A percentile compares a stretch with the other conserved stretches of the same genome.
Evolutionary conservation across 2,888 invertebrate genomes (phyloP).

Genomic region (Ecliptopera silaceata): DNA sequence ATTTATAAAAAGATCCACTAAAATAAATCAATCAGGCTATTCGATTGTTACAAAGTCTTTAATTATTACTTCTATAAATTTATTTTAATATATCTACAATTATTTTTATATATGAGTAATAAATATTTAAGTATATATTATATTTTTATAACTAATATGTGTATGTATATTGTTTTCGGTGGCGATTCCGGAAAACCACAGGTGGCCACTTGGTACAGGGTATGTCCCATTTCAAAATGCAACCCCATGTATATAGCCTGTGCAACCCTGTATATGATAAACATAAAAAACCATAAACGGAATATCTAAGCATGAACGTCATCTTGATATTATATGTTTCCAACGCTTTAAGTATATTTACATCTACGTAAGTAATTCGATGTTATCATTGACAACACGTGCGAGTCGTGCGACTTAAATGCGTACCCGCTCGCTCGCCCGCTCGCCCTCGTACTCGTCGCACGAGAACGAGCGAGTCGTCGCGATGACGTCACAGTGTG

Average conservation of each 20-base stretch:
- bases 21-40: too few species aligned
- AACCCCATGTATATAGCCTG: conserved; percentile 43
- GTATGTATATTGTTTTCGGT: conserved; percentile 81
- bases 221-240: conserved; percentile 80
- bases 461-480: too few species aligned
- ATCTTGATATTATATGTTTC: conserved; percentile 10
- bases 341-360: conserved; percentile 2
- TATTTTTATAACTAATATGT: conserved; percentile 59
- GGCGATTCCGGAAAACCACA: conserved; percentile 79
- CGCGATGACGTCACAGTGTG: too few species aligned
- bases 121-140: conserved; percentile 20
- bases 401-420: too few species aligned
- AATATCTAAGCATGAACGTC: conserved; percentile 15
- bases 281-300: conserved; percentile 11
- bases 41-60: too few species aligned
- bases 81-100: too few species aligned
- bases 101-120: not conserved
- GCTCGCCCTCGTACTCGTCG: too few species aligned
- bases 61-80: too few species aligned
- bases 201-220: conserved; percentile 97
- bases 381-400: too few species aligned
- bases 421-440: too few species aligned
- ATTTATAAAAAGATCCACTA: too few species aligned
- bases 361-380: not conserved
- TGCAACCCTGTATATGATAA: conserved; percentile 35